These are phyloP conservation scores for Desmophyllum pertusum DNA, from an alignment of 92 coral and sea anemone genomes.

Conservation along the genomic window DNA sequence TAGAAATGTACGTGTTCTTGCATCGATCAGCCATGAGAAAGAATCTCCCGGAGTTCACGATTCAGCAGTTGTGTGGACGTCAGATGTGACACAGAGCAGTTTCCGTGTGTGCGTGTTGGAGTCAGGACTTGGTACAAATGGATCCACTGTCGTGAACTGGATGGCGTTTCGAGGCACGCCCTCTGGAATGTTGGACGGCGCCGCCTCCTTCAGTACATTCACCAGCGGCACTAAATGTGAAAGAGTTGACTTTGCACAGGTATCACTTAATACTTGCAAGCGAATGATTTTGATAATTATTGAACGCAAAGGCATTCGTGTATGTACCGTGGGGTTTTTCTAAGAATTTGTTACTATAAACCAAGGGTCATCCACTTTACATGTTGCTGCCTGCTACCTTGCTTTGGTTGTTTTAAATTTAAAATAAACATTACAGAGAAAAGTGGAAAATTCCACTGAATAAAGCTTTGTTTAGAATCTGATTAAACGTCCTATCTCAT, in stretches of 20 bases:
- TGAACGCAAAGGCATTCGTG: no score
- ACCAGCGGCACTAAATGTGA: slow-evolving; percentile 61
- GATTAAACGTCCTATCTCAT: no score
- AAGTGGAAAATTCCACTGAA: no score
- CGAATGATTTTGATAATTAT: no score
- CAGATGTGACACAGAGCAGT: slow-evolving; percentile 29
- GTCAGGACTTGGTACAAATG: slow-evolving; percentile 51
- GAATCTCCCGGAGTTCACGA: slow-evolving; percentile 29
- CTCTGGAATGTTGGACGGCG: slow-evolving; percentile 28
- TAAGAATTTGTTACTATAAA: no score
- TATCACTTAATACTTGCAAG: neutral
- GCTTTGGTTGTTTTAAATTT: no score
- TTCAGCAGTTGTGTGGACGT: slow-evolving; percentile 51
- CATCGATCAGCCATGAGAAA: slow-evolving; percentile 47
- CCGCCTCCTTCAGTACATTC: slow-evolving; percentile 36
- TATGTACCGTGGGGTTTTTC: no score
- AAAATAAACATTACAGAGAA: no score
- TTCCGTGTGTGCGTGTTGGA: slow-evolving; percentile 55
- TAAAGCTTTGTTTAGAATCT: no score
- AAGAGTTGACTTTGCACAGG: slow-evolving; percentile 48
- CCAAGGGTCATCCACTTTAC: no score
- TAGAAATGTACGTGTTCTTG: slow-evolving; percentile 39
- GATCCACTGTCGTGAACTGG: slow-evolving; percentile 51
- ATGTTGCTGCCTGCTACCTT: no score
- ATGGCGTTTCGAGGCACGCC: slow-evolving; percentile 51